These are phyloP conservation scores for Cataglyphis hispanica DNA, from an alignment of 1,140 invertebrate genomes.

Conservation along the genomic window DNA sequence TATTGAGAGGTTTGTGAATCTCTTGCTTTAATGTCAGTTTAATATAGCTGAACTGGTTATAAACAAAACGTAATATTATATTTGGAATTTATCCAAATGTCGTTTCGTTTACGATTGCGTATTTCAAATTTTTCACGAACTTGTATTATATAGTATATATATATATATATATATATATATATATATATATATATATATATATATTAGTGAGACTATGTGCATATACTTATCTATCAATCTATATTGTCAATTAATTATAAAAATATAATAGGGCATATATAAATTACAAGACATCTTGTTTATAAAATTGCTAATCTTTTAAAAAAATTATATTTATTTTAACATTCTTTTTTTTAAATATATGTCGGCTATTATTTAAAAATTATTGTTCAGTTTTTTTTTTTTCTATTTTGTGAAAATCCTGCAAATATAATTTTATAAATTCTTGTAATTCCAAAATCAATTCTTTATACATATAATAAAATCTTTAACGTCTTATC, in stretches of 20 bases:
- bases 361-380: neutral
- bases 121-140: neutral
- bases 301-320: neutral
- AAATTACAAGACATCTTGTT: neutral
- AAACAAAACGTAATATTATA: conserved; percentile 50
- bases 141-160: neutral
- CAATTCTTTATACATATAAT: neutral
- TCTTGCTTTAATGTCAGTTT: conserved; percentile 35
- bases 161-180: too few species aligned
- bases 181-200: too few species aligned
- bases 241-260: neutral
- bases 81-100: conserved; percentile 52
- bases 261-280: neutral
- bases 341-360: neutral
- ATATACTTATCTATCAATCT: neutral
- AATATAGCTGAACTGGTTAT: conserved; percentile 34
- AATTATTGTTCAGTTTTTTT: neutral
- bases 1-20: neutral
- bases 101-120: neutral
- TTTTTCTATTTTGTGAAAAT: neutral
- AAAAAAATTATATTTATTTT: neutral
- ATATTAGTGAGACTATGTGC: too few species aligned
- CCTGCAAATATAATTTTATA: neutral
- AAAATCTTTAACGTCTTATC: too few species aligned
- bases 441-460: neutral